These are phyloP conservation scores for Coleophora deauratella DNA, from an alignment of 2,888 invertebrate genomes.

Conservation along the genomic window DNA sequence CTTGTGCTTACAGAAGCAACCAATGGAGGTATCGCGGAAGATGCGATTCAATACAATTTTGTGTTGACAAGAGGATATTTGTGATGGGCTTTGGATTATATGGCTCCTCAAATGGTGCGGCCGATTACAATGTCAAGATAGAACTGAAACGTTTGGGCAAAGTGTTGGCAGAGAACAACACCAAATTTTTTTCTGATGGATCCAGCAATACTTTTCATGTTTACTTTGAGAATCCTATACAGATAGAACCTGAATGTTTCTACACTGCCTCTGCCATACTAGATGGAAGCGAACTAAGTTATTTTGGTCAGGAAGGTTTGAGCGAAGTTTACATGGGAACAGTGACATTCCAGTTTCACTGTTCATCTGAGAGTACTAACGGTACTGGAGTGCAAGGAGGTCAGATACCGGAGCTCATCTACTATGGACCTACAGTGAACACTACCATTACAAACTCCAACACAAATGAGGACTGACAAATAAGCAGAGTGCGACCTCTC, in stretches of 20 bases:
- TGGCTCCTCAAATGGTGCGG: constrained; percentile 96
- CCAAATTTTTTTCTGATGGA: constrained; percentile 96
- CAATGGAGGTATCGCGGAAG: constrained; percentile 98
- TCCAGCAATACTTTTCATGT: constrained; percentile 96
- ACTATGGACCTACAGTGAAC: constrained; percentile 87
- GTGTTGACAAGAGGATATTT: constrained; percentile 95
- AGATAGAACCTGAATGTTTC: constrained; percentile 94
- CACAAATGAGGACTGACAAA: constrained; percentile 68
- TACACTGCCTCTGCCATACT: constrained; percentile 97
- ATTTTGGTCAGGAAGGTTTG: constrained; percentile 97
- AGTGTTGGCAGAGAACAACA: constrained; percentile 91
- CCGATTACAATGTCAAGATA: constrained; percentile 95
- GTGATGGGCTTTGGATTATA: constrained; percentile 97
- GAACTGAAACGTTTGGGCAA: constrained; percentile 93
- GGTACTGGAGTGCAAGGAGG: constrained; percentile 98
- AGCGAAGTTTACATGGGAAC: constrained; percentile 94
- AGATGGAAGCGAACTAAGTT: constrained; percentile 95
- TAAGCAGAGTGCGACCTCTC: constrained; percentile 34
- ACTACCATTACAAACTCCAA: constrained; percentile 49
- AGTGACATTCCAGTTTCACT: constrained; percentile 97
- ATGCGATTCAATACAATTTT: constrained; percentile 97
- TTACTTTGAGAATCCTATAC: constrained; percentile 85
- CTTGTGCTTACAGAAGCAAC: constrained; percentile 96
- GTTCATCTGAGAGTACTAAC: constrained; percentile 97
- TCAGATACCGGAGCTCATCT: constrained; percentile 97